These are phyloP conservation scores for Ptychodera flava DNA, from an alignment of 35 echinoderm and acorn worm genomes.

Conservation along the genomic window DNA sequence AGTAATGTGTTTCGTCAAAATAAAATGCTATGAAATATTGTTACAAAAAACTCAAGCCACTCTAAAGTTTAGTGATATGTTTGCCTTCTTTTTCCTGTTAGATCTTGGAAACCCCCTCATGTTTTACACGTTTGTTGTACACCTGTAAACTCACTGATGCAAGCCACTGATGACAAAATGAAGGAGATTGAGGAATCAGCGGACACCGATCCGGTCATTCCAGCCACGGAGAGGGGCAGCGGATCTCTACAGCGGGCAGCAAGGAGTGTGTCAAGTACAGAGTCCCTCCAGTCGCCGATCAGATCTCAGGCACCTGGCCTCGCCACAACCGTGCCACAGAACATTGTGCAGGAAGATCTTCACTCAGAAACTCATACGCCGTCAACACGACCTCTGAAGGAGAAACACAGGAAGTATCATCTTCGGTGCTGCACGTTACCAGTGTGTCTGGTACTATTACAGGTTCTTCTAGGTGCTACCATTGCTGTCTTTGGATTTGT, in stretches of 20 bases:
- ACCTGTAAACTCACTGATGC: too few species aligned
- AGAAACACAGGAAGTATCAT: conserved; percentile 50
- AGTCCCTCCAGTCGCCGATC: neutral
- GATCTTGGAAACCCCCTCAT: too few species aligned
- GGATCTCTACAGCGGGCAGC: neutral
- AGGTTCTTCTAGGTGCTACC: conserved; percentile 81
- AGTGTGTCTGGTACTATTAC: conserved; percentile 84
- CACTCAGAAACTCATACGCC: neutral
- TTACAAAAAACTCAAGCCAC: too few species aligned
- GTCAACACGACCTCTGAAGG: neutral
- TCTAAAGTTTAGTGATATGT: too few species aligned
- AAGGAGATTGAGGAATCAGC: neutral
- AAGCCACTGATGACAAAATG: neutral
- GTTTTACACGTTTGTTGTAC: too few species aligned
- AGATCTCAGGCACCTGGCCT: neutral
- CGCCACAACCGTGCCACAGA: neutral
- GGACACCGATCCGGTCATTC: neutral
- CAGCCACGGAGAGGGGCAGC: neutral
- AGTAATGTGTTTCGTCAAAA: too few species aligned
- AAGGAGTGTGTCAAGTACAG: neutral
- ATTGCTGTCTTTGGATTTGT: conserved; percentile 85
- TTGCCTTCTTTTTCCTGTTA: too few species aligned
- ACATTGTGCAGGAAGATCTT: neutral
- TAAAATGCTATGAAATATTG: too few species aligned
- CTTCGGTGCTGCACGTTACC: conserved; percentile 89